Conservation (phyloP, 2,888 invertebrate species). For the Polietes domitor region DNA sequence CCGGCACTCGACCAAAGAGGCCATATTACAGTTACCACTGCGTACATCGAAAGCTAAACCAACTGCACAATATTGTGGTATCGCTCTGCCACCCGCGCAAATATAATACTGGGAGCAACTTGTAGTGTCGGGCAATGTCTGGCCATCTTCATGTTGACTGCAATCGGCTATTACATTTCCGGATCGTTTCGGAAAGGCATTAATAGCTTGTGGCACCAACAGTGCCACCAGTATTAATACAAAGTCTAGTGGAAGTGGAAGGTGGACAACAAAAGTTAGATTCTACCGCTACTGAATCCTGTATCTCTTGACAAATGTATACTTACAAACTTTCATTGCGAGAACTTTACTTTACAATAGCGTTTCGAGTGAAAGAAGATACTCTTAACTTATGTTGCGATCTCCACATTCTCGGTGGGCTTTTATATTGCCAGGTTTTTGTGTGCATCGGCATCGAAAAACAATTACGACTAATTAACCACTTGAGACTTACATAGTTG, state of each 20-base stretch:
- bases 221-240: conserved; percentile 51
- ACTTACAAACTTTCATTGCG: conserved; percentile 64
- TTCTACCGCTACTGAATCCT: too few species aligned
- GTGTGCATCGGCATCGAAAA: not conserved
- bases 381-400: not conserved
- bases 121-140: conserved; percentile 37
- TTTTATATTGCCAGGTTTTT: conserved; percentile 32
- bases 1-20: conserved; percentile 54
- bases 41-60: conserved; percentile 52
- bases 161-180: conserved; percentile 33
- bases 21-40: conserved; percentile 49
- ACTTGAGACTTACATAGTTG: conserved; percentile 22
- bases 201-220: conserved; percentile 26
- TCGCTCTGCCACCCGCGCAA: conserved; percentile 41
- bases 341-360: conserved; percentile 43
- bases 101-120: conserved; percentile 59
- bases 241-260: conserved; percentile 40
- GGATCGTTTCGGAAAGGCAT: conserved; percentile 13
- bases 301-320: not conserved
- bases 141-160: conserved; percentile 49
- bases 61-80: conserved; percentile 39
- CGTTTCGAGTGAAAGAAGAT: not conserved
- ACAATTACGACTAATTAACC: conserved; percentile 11
- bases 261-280: not conserved
- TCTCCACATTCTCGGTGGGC: not conserved